Evolutionary conservation across 2,888 invertebrate genomes (phyloP).

Genomic region (Limnephilus rhombicus): DNA sequence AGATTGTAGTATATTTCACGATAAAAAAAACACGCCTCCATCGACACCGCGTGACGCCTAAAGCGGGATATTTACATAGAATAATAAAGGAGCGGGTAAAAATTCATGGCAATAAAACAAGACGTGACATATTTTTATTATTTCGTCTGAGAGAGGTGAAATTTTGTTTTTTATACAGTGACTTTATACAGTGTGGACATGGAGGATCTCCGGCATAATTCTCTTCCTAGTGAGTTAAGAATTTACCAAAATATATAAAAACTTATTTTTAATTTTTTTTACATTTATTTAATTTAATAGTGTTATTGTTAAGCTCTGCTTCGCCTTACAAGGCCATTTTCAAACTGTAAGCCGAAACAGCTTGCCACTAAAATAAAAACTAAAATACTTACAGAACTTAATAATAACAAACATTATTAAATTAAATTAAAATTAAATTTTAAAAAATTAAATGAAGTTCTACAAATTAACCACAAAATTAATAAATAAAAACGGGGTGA

Average conservation of each 20-base stretch:
- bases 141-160: not conserved
- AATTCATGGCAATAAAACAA: conserved; percentile 19
- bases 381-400: no score
- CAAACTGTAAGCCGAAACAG: no score
- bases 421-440: no score
- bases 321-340: no score
- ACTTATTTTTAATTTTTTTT: no score
- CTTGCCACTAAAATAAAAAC: no score
- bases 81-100: not conserved
- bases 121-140: conserved; percentile 19
- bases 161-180: not conserved
- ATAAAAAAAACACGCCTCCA: not conserved
- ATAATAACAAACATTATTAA: no score
- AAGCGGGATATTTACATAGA: not conserved
- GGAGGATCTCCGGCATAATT: not conserved
- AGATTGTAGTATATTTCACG: not conserved
- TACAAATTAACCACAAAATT: no score
- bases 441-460: no score
- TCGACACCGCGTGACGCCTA: not conserved
- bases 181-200: not conserved
- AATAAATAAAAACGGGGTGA: no score
- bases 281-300: no score
- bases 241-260: not conserved
- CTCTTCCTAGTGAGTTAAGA: not conserved
- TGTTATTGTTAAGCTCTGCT: no score